phyloP scores from a whole-genome alignment of 2,888 invertebrate species.

The Polyommatus icarus region DNA sequence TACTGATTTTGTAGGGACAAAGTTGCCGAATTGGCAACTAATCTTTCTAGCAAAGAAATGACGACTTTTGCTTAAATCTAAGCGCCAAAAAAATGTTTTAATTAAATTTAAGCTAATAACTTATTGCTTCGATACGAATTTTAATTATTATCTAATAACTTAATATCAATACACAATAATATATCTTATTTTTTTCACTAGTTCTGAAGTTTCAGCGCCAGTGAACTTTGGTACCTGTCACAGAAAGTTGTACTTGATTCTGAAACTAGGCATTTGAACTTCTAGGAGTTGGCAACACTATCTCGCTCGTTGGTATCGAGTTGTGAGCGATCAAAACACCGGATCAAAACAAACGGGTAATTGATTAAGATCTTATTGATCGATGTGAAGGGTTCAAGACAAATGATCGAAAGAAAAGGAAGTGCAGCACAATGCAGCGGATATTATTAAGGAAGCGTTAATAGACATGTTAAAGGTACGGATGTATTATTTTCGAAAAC shows the following conservation, averaged over 20 bases:
- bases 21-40: no score
- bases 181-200: no score
- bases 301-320: neutral
- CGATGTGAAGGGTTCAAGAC: neutral
- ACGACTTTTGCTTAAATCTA: neutral
- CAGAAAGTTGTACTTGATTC: neutral
- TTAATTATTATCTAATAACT: no score
- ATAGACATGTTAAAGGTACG: neutral
- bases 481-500: neutral
- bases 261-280: neutral
- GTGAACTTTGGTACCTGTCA: no score
- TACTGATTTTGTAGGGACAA: no score
- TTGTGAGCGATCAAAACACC: neutral
- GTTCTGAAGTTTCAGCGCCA: no score
- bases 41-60: neutral
- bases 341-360: constrained; percentile 6
- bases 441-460: neutral
- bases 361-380: constrained; percentile 1
- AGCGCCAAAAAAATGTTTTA: no score
- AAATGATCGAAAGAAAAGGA: neutral
- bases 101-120: no score
- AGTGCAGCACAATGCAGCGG: neutral
- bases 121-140: no score
- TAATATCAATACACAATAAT: no score
- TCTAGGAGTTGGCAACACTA: neutral